Base-by-base conservation (phyloP, 2,113 vertebrate genomes). In the Sturnus vulgaris region DNA sequence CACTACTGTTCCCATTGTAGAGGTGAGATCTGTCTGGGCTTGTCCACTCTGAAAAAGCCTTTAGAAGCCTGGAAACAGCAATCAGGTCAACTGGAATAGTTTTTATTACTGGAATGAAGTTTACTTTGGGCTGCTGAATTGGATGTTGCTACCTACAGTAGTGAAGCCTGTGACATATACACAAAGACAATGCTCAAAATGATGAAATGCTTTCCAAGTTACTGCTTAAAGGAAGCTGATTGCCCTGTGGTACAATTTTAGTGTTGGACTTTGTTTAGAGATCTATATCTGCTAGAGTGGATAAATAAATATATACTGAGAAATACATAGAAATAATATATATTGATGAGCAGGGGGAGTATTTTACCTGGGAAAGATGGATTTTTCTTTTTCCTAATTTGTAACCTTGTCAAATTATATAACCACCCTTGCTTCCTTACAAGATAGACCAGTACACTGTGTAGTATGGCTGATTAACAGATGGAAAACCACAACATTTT, bases 21-120 rank as follows among this genome's bases (percentile, higher is more conserved):
- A 53, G 37, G 68, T 90, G 68, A 57, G 60, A 87, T 79, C n/a
- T 87, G 94, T 77, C 90, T 83, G 82, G 85, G 79, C 93, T 87
- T 92, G 90, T 50, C 82, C 27, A 6, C 55, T 90, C 75, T 86
- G 75, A 70, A 90, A 95, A 80, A 85, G 56, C 42, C 56, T 90
- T 92, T 56, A 66, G 35, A 44, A 52, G 28, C 57, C 85, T 92
- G 88, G 55, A 86, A 87, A 59, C 50, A 65, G 49, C 73, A 85
- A 85, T 65, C n/a, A 7, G 42, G 82, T 92, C 71, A 80, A 82
- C 42, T 0, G 0, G 46, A 90, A 77, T 80, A 2, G 20, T 55
- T 80, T 85, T 70, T 70, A 70, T 63, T 63, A 68, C 30, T 77
- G 35, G 25, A 83, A 77, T 52, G 35, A 87, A 15, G 33, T 84